Base-by-base conservation (phyloP, 2,113 vertebrate genomes). In the Dissostichus mawsoni region DNA sequence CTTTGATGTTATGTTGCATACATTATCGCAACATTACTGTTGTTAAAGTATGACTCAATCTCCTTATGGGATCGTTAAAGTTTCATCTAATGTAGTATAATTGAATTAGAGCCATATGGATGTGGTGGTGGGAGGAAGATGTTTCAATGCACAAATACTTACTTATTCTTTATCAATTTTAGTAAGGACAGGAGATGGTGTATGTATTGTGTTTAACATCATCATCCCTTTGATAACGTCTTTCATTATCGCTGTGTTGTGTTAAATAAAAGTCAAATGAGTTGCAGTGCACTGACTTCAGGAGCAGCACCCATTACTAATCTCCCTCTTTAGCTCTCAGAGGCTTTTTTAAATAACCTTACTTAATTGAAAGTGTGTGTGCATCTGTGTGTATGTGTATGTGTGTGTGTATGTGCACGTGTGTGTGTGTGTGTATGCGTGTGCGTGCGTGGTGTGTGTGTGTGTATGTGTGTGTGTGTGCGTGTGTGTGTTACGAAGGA, bases 301-400 rank as follows among this genome's bases (percentile, higher is more conserved):
- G 75, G 57, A 10, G 20, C 29, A 9, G 73, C 50, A 64, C 16
- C 84, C 84, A 79, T 55, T 52, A 90, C 86, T 87, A 92, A 92
- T 85, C 89, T 81, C 65, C 7, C 56, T 13, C 74, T 76, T 70
- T 50, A 80, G 71, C 53, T 57, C 55, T 85, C 78, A 65, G 80
- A 53, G 80, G 56, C 44, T 57, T 77, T 88, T 77, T 87, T 83
- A 85, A 87, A 88, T 88, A 81, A 88, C 80, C 73, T 74, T 55
- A 70, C 72, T 67, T 36, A 23, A 82, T 11, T 61, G 47, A 48
- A 74, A 61, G 44, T 62, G 14, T 45, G 13, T 58, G 29, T 74
- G 47, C 75, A 13, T 25, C 25, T 80, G 36, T 25, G 36, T 70
- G 20, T 36, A 11, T 47, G 18, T 23, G 23, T 74, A 41, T 82